Evolutionary conservation across 2,888 invertebrate genomes (phyloP).

Genomic region (Nemotelus nigrinus): DNA sequence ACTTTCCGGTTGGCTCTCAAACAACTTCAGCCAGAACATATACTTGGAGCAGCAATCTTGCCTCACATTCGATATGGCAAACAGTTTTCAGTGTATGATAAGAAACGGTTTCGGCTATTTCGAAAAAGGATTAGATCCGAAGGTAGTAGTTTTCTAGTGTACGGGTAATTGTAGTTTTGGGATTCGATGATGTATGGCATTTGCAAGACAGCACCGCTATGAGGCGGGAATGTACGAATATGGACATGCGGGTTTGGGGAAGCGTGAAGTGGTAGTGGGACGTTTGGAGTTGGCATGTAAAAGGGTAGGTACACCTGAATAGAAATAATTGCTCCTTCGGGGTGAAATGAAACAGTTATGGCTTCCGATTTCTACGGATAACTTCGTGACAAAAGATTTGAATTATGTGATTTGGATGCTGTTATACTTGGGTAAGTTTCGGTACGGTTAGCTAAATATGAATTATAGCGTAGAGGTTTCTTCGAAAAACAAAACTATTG

Average conservation of each 20-base stretch:
- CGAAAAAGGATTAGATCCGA: constrained; percentile 45
- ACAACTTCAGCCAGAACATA: not conserved
- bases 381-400: constrained; percentile 43
- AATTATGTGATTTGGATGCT: constrained; percentile 32
- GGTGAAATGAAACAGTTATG: constrained; percentile 43
- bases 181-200: constrained; percentile 45
- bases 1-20: not conserved
- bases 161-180: constrained; percentile 40
- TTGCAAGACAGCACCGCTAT: constrained; percentile 25
- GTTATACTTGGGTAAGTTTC: not conserved
- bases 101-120: constrained; percentile 43
- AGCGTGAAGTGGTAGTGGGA: not conserved
- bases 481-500: no score
- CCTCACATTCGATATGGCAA: not conserved
- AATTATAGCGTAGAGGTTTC: no score
- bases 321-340: constrained; percentile 43
- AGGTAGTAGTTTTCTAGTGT: constrained; percentile 24
- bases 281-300: not conserved
- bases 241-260: not conserved
- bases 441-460: no score
- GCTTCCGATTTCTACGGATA: constrained; percentile 42
- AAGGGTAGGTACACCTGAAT: constrained; percentile 24
- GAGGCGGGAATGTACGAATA: not conserved
- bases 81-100: constrained; percentile 20
- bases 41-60: not conserved